Evolutionary conservation across 1,140 invertebrate species (phyloP).

Genomic region (Penaeus vannamei): DNA sequence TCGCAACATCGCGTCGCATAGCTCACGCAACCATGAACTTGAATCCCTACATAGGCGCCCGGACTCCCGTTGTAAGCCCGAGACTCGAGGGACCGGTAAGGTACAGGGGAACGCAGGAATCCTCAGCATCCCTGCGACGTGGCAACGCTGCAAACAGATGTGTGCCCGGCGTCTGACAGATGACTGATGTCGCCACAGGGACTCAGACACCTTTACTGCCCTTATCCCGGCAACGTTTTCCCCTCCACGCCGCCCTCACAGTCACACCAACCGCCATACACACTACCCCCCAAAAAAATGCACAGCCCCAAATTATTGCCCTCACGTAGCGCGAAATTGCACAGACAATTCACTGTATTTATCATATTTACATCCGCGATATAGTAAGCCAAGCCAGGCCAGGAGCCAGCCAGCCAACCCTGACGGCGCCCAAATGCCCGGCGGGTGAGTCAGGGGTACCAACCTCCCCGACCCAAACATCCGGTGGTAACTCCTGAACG

Average conservation of each 20-base stretch:
- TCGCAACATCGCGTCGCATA: no score
- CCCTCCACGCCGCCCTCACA: no score
- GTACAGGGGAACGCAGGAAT: slow-evolving; percentile 43
- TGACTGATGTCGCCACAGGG: slow-evolving; percentile 60
- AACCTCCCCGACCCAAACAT: slow-evolving; percentile 63
- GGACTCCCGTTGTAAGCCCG: no score
- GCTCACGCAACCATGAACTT: no score
- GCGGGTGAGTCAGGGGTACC: slow-evolving; percentile 61
- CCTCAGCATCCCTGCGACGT: slow-evolving; percentile 51
- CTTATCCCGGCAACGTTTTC: slow-evolving; percentile 13
- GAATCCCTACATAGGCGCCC: no score
- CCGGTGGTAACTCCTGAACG: slow-evolving; percentile 55
- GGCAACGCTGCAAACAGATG: slow-evolving; percentile 64
- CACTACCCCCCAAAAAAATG: background rate
- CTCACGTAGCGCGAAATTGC: background rate
- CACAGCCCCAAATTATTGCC: background rate
- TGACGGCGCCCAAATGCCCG: slow-evolving; percentile 59
- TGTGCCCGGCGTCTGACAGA: slow-evolving; percentile 63
- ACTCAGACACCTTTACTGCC: slow-evolving; percentile 23
- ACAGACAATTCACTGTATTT: no score
- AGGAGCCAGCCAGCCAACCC: slow-evolving; percentile 3
- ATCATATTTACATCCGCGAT: no score
- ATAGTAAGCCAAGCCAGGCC: no score
- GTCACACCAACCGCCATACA: background rate
- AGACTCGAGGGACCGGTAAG: slow-evolving; percentile 35